Conservation (phyloP, 2,797 vertebrate species). For the Rallus crepitans region DNA sequence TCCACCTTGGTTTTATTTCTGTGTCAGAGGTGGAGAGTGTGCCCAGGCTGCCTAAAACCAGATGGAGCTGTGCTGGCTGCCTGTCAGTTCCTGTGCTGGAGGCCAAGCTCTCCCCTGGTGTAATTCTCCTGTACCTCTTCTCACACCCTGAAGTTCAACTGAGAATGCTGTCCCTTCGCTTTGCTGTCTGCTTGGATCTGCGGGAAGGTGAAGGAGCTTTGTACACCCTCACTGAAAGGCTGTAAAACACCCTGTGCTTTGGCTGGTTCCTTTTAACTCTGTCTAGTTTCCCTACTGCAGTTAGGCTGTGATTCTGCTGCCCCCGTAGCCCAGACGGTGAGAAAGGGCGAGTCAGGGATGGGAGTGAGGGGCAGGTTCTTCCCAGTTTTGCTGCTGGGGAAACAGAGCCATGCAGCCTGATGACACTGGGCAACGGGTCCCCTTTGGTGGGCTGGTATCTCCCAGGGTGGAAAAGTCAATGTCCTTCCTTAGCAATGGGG, state of each 20-base stretch:
- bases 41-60: neutral
- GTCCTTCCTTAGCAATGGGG: rapidly evolving
- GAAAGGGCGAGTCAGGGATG: neutral
- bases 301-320: neutral
- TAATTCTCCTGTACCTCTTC: neutral
- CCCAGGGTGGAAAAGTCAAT: neutral
- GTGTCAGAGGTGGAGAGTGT: neutral
- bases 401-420: rapidly evolving
- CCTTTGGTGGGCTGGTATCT: neutral
- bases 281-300: neutral
- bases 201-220: neutral
- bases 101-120: neutral
- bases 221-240: neutral
- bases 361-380: neutral
- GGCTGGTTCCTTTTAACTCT: neutral
- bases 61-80: neutral
- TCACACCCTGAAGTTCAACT: neutral
- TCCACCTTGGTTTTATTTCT: neutral
- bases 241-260: neutral
- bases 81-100: neutral
- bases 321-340: neutral
- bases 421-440: rapidly evolving
- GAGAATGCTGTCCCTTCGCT: neutral
- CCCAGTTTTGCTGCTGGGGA: neutral
- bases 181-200: neutral